A percentile compares a stretch with the other conserved stretches of the same genome.
phyloP scores from a whole-genome alignment of 2,888 invertebrate species.

The Prenolepis imparis region DNA sequence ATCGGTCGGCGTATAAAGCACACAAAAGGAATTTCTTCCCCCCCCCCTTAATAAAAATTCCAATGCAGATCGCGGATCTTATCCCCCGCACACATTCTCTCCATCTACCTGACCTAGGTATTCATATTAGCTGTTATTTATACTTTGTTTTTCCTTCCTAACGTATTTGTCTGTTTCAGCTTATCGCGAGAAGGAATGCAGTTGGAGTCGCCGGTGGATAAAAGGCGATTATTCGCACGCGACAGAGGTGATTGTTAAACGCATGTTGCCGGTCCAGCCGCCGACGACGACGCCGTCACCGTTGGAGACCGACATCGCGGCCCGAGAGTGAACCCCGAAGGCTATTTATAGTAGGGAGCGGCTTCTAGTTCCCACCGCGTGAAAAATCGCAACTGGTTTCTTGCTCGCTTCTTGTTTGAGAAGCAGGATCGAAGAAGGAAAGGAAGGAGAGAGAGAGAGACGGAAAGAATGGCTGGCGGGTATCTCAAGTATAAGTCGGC shows the following conservation, averaged over 20 bases:
- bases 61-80: constrained; percentile 58
- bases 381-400: constrained; percentile 80
- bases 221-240: constrained; percentile 30
- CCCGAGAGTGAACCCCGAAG: constrained; percentile 78
- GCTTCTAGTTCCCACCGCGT: constrained; percentile 80
- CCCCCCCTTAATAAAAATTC: constrained; percentile 78
- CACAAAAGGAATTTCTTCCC: constrained; percentile 61
- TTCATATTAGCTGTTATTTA: not conserved
- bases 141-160: not conserved
- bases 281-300: constrained; percentile 67
- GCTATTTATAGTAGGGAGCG: constrained; percentile 82
- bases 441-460: constrained; percentile 33
- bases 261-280: constrained; percentile 49
- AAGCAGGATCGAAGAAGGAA: constrained; percentile 47
- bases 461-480: constrained; percentile 46
- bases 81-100: constrained; percentile 34
- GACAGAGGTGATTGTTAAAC: not conserved
- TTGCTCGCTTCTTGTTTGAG: constrained; percentile 44
- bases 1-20: constrained; percentile 49
- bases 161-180: not conserved
- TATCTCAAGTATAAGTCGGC: constrained; percentile 41
- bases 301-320: constrained; percentile 72
- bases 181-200: not conserved
- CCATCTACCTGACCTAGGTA: not conserved
- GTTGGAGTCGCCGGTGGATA: not conserved